phyloP scores from a whole-genome alignment of 2,888 invertebrate genomes.

The Rhimphoctona megacephalus region DNA sequence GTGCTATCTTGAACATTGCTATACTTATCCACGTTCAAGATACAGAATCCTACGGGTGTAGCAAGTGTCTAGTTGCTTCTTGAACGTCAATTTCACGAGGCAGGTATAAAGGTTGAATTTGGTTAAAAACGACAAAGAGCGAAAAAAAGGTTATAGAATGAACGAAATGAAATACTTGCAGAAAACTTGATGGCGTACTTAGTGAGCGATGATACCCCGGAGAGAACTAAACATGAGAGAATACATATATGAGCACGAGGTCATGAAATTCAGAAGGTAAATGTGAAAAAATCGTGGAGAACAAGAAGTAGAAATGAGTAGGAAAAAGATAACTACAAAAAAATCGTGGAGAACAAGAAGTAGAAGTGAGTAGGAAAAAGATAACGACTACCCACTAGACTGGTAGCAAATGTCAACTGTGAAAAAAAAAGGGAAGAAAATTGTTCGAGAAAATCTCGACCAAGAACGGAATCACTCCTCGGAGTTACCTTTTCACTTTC shows the following conservation, averaged over 20 bases:
- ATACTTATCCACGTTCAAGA: conserved; percentile 62
- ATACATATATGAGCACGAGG: background rate
- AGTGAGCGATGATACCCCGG: conserved; percentile 74
- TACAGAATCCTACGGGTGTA: conserved; percentile 12
- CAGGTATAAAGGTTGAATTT: conserved; percentile 68
- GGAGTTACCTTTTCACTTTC: conserved; percentile 66
- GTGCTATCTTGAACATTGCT: conserved; percentile 50
- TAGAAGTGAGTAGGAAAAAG: conserved; percentile 27
- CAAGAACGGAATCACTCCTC: conserved; percentile 66
- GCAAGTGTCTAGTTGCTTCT: conserved; percentile 13
- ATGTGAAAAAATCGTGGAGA: conserved; percentile 18
- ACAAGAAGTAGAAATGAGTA: conserved; percentile 16
- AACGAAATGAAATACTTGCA: conserved; percentile 34
- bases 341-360: conserved; percentile 12
- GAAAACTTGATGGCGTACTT: conserved; percentile 63
- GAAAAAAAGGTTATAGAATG: background rate
- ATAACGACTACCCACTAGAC: conserved; percentile 19
- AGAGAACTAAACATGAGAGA: conserved; percentile 67
- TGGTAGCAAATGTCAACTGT: conserved; percentile 51
- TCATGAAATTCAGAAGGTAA: conserved; percentile 35
- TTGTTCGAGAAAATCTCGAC: conserved; percentile 62
- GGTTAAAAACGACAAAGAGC: conserved; percentile 26
- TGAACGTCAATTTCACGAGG: conserved; percentile 42
- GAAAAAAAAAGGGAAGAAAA: conserved; percentile 32
- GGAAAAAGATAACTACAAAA: conserved; percentile 22